phyloP scores from a whole-genome alignment of 1,140 invertebrate species.

The Philaenus spumarius region DNA sequence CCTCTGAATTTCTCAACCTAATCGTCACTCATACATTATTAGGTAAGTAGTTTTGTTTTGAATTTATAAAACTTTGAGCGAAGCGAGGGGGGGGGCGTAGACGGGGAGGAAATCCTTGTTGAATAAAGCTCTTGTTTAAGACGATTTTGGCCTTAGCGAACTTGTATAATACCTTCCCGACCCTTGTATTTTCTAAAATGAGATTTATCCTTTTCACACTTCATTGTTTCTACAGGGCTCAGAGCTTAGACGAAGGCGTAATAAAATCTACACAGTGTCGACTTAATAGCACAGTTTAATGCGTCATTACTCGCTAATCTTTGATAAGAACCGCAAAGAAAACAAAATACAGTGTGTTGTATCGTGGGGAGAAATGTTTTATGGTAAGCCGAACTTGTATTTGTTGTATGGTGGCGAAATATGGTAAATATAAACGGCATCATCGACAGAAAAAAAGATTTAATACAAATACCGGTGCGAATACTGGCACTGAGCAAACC shows the following conservation, averaged over 20 bases:
- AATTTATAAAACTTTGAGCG: conserved; percentile 23
- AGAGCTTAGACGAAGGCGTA: background rate
- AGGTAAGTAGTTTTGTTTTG: conserved; percentile 27
- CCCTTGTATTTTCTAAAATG: conserved; percentile 21
- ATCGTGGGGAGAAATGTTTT: too few species aligned
- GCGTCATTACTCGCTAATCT: background rate
- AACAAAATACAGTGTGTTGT: too few species aligned
- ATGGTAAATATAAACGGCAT: too few species aligned
- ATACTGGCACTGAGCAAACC: too few species aligned
- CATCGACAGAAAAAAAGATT: too few species aligned
- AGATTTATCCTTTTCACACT: conserved; percentile 27
- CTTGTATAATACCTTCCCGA: conserved; percentile 16
- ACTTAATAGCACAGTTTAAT: background rate
- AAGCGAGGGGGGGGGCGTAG: background rate
- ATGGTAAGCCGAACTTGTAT: too few species aligned
- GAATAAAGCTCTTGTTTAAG: conserved; percentile 26
- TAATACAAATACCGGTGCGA: too few species aligned
- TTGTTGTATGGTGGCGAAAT: too few species aligned
- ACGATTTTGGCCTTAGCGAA: conserved; percentile 25
- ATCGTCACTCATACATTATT: conserved; percentile 25
- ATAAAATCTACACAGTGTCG: too few species aligned
- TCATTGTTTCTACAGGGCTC: conserved; percentile 18
- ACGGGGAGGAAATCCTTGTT: conserved; percentile 14
- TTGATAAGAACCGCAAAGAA: background rate
- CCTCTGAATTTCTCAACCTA: conserved; percentile 18